These are phyloP conservation scores for Drosophila leonis DNA, from an alignment of 2,888 invertebrate genomes.

Conservation along the genomic window DNA sequence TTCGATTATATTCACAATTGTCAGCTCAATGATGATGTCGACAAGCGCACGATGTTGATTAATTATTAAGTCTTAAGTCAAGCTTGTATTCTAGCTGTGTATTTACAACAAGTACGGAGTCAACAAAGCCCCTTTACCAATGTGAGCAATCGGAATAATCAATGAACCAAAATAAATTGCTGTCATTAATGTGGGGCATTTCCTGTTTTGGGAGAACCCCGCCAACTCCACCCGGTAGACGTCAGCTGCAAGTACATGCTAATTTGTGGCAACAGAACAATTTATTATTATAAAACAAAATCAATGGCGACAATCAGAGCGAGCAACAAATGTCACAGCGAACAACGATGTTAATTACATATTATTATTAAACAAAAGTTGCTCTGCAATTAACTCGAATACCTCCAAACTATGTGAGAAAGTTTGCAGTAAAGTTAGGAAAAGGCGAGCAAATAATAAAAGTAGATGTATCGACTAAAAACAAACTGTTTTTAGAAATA, in stretches of 20 bases:
- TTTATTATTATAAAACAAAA: constrained; percentile 65
- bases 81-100: constrained; percentile 12
- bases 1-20: constrained; percentile 10
- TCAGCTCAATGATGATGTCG: constrained; percentile 10
- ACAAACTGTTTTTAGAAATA: too few species aligned
- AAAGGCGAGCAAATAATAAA: background rate
- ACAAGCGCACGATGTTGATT: constrained; percentile 18
- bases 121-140: constrained; percentile 20
- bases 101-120: constrained; percentile 48
- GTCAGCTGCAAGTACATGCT: constrained; percentile 56
- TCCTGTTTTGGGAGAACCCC: constrained; percentile 26
- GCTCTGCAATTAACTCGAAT: constrained; percentile 30
- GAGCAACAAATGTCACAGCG: constrained; percentile 13
- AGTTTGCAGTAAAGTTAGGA: background rate
- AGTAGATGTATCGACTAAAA: too few species aligned
- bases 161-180: constrained; percentile 64
- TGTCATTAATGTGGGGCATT: constrained; percentile 62
- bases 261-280: constrained; percentile 62
- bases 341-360: constrained; percentile 21
- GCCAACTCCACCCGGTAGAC: background rate
- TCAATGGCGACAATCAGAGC: constrained; percentile 47
- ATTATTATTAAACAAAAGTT: constrained; percentile 23
- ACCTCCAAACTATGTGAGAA: background rate
- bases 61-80: constrained; percentile 22
- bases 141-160: constrained; percentile 49